phyloP scores from a whole-genome alignment of 2,888 invertebrate species.

The Rhamnusium bicolor region DNA sequence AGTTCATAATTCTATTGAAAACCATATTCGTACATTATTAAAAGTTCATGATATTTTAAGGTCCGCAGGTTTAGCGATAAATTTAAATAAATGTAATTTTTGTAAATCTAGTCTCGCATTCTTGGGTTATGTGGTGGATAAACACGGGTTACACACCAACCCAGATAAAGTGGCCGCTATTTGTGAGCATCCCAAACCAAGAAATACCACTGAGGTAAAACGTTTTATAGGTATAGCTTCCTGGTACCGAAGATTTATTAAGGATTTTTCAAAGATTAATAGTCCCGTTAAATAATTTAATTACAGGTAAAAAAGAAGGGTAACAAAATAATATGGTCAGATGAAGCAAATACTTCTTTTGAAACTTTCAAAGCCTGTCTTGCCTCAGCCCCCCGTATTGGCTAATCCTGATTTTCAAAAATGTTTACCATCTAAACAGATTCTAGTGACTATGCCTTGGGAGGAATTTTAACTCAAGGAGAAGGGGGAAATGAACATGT shows the following conservation, averaged over 20 bases:
- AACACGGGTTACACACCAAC: neutral
- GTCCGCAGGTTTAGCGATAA: constrained; percentile 25
- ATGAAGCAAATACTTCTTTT: constrained; percentile 50
- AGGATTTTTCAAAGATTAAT: constrained; percentile 51
- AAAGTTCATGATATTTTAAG: neutral
- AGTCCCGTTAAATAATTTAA: constrained; percentile 49
- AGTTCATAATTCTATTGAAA: neutral
- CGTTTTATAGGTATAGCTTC: constrained; percentile 54
- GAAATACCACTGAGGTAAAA: constrained; percentile 49
- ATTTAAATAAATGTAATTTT: constrained; percentile 34
- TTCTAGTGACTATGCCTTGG: neutral
- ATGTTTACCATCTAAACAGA: constrained; percentile 10
- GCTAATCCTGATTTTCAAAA: constrained; percentile 21
- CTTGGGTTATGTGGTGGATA: neutral
- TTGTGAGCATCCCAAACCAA: neutral
- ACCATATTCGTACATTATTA: neutral
- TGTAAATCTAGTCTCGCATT: constrained; percentile 14
- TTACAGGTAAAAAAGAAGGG: constrained; percentile 48
- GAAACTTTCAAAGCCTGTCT: constrained; percentile 43
- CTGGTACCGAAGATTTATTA: constrained; percentile 56
- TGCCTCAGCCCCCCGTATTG: constrained; percentile 34
- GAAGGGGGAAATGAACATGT: constrained; percentile 27
- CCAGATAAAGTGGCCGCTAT: neutral
- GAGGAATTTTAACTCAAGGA: neutral
- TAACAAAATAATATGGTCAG: constrained; percentile 44